Conservation (phyloP, 1,140 invertebrate genomes). For the Sarcophaga peregrina region DNA sequence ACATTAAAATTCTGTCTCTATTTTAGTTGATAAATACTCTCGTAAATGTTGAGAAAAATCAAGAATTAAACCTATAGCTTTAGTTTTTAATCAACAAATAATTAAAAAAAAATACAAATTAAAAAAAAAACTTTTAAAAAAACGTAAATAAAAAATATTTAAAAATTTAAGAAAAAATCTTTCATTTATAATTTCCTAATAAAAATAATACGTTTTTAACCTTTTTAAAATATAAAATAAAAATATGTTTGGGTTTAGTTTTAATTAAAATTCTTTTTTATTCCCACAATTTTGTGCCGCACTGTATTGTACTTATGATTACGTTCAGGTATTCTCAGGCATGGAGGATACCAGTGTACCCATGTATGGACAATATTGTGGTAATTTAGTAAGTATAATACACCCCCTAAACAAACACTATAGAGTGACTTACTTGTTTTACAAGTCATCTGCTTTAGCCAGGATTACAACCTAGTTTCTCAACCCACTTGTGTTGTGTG, state of each 20-base stretch:
- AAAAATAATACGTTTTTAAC: no score
- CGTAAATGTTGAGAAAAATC: neutral
- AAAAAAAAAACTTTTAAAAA: no score
- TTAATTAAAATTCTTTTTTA: no score
- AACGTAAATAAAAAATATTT: neutral
- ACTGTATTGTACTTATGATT: slow-evolving; percentile 95
- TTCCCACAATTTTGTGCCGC: no score
- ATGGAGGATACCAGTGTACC: slow-evolving; percentile 81
- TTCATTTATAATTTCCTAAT: no score
- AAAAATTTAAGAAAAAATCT: neutral
- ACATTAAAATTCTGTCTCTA: neutral
- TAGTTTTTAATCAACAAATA: neutral
- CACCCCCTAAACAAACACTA: neutral
- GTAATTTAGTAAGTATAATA: slow-evolving; percentile 76
- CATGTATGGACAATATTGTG: slow-evolving; percentile 87
- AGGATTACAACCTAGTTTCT: neutral
- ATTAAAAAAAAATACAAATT: neutral
- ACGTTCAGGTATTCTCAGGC: slow-evolving; percentile 90
- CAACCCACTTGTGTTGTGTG: no score
- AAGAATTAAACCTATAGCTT: neutral
- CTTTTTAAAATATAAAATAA: no score
- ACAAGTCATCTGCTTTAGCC: neutral
- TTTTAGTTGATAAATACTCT: neutral
- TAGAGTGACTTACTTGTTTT: no score
- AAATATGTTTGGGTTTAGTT: no score